Base-by-base conservation (phyloP, 2,113 vertebrate genomes). In the Saguinus imperator region DNA sequence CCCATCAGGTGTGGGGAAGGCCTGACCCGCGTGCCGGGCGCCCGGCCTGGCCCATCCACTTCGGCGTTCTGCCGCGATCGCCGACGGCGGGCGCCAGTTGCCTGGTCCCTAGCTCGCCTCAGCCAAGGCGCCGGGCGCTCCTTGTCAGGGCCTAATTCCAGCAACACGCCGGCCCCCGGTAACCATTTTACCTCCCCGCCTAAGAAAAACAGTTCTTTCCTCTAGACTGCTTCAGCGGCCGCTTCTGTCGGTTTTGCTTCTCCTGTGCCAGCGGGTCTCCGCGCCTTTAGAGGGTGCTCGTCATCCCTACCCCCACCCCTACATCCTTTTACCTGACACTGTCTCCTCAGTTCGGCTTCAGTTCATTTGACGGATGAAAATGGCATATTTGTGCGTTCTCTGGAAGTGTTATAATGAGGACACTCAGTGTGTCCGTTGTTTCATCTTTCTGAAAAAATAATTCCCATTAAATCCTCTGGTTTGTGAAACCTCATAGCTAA, bases 111-210 rank as follows among this genome's bases (percentile, higher is more conserved):
- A 10, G 27, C 50, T 79, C 8, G 57, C 72, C 0, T 5, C 32
- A 3, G 16, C 37, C 29, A 64, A 3, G 37, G 45, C 18, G 2
- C 55, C 6, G 4, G 37, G 61, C 73, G 70, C 37, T 48, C 50
- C 57, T 8, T 16, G 9, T n/a, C 43, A 16, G 1, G 29, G 23
- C 77, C 87, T 48, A 50, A 94, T 83, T 58, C 35, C 58, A 50
- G 13, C 80, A 58, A 35, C 7, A 68, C n/a, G 25, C 48, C 0
- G 1, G 35, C n/a, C 25, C 32, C 35, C 2, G 21, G 43, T 76
- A 77, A 91, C 85, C 77, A 43, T 95, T 94, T 96, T 76, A 72
- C 83, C 43, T 89, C 29, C 27, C 55, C 6, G 16, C 90, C 40
- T 29, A 23, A 81, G 40, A 83, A 87, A 58, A 20, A 75, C 75